Conservation (phyloP, 2,888 invertebrate genomes). For the Toxonevra muliebris region DNA sequence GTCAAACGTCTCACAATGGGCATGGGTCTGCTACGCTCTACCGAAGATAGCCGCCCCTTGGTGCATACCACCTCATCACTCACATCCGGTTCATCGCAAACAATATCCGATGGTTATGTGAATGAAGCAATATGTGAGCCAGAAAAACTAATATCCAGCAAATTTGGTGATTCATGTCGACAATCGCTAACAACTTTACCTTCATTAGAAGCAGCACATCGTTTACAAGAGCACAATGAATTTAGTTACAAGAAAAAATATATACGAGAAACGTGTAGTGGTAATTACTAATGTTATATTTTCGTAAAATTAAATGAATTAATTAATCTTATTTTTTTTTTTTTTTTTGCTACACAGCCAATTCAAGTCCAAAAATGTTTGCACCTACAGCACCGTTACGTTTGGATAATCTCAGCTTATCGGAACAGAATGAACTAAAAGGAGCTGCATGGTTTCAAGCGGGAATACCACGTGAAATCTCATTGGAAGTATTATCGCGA, state of each 20-base stretch:
- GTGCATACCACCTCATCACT: constrained; percentile 73
- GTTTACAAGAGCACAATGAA: constrained; percentile 59
- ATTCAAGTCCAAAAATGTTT: constrained; percentile 67
- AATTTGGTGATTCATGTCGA: constrained; percentile 65
- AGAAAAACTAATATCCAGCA: constrained; percentile 66
- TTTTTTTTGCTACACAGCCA: constrained; percentile 49
- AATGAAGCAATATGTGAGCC: constrained; percentile 80
- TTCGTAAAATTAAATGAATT: neutral
- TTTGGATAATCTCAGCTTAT: constrained; percentile 73
- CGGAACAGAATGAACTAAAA: constrained; percentile 82
- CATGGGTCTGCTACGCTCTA: constrained; percentile 76
- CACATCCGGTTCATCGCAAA: constrained; percentile 75
- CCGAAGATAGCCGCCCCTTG: constrained; percentile 80
- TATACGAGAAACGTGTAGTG: constrained; percentile 64
- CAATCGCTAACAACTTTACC: constrained; percentile 64
- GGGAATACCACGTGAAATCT: constrained; percentile 93
- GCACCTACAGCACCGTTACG: constrained; percentile 62
- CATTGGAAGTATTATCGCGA: constrained; percentile 87
- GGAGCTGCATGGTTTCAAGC: constrained; percentile 97
- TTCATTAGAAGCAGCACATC: constrained; percentile 52
- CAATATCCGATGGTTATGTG: constrained; percentile 80
- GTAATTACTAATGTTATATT: constrained; percentile 44
- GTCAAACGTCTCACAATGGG: constrained; percentile 75
- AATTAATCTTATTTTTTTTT: neutral
- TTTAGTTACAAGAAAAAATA: constrained; percentile 62